Percentiles rank a stretch among this genome's conserved stretches.
Evolutionary conservation across 2,888 invertebrate species (phyloP).

Genomic region (Cerastis leucographa): DNA sequence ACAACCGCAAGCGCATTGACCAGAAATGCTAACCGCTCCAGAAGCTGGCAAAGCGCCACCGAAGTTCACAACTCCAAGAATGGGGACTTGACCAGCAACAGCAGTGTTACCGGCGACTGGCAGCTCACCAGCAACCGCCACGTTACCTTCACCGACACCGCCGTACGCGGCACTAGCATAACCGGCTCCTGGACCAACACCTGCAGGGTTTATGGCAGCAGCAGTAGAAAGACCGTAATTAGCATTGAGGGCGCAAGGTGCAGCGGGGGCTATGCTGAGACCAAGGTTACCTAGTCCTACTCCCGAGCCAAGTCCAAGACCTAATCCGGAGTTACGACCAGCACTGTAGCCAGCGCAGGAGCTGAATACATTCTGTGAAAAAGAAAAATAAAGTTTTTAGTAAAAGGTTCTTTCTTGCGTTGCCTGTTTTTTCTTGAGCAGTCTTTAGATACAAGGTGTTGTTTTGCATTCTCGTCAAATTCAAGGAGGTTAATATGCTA

Average conservation of each 20-base stretch:
- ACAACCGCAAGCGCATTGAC: slow-evolving; percentile 44
- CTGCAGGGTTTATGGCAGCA: neutral
- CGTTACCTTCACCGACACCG: slow-evolving; percentile 69
- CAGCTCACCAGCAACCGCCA: slow-evolving; percentile 70
- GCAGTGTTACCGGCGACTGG: slow-evolving; percentile 51
- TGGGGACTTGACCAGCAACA: slow-evolving; percentile 65
- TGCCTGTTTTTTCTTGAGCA: too few species aligned
- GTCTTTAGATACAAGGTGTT: too few species aligned
- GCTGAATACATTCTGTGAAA: slow-evolving; percentile 27
- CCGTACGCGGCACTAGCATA: slow-evolving; percentile 16
- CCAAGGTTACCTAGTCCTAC: neutral
- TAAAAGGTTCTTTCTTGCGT: too few species aligned
- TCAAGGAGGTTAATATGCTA: too few species aligned
- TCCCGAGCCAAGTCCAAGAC: too few species aligned
- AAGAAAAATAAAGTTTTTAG: neutral
- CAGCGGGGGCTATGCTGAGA: neutral
- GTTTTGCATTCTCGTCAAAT: too few species aligned
- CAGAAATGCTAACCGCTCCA: slow-evolving; percentile 43
- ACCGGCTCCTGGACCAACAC: neutral
- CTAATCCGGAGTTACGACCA: neutral
- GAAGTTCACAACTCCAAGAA: slow-evolving; percentile 69
- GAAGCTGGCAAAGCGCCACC: slow-evolving; percentile 33
- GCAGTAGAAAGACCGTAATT: slow-evolving; percentile 7
- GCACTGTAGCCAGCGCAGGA: slow-evolving; percentile 21
- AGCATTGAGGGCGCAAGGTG: neutral